Percentiles rank a stretch among this genome's conserved stretches.
Conservation (phyloP, 2,113 vertebrate species). For the Phrynosoma blainvillii region DNA sequence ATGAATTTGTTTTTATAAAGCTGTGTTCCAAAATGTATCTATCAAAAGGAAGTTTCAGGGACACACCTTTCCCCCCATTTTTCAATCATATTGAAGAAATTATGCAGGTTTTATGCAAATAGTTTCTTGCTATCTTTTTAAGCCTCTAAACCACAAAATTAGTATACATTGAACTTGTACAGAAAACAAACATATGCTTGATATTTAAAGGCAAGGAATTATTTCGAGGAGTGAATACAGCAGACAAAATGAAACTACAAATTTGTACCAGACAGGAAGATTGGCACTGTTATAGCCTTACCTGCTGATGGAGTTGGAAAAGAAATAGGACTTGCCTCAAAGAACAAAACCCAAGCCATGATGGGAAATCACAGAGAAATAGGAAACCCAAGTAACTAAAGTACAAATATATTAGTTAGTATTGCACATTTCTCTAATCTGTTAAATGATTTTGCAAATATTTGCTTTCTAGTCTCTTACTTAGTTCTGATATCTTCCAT, state of each 20-base stretch:
- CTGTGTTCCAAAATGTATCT: not conserved
- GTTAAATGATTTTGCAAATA: slow-evolving; percentile 59
- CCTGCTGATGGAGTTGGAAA: slow-evolving; percentile 51
- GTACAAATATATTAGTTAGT: slow-evolving; percentile 22
- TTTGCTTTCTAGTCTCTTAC: slow-evolving; percentile 37
- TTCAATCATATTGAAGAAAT: not conserved
- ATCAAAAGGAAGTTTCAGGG: not conserved
- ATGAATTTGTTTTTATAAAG: not conserved
- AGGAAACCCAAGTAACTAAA: not conserved
- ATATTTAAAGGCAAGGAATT: not conserved
- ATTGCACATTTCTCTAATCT: slow-evolving; percentile 59
- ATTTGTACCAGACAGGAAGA: slow-evolving; percentile 56
- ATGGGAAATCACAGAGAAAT: slow-evolving; percentile 49
- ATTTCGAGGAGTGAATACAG: slow-evolving; percentile 38
- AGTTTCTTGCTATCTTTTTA: not conserved
- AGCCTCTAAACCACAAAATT: no score
- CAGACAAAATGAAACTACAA: slow-evolving; percentile 32
- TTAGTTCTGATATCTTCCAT: slow-evolving; percentile 41
- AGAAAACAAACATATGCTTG: not conserved
- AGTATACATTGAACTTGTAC: not conserved
- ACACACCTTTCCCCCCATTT: no score
- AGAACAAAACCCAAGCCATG: not conserved
- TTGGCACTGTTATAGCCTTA: slow-evolving; percentile 46
- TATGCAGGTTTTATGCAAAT: no score
- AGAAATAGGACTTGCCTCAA: not conserved